phyloP scores from a whole-genome alignment of 2,113 vertebrate genomes.

The Nothoprocta perdicaria region DNA sequence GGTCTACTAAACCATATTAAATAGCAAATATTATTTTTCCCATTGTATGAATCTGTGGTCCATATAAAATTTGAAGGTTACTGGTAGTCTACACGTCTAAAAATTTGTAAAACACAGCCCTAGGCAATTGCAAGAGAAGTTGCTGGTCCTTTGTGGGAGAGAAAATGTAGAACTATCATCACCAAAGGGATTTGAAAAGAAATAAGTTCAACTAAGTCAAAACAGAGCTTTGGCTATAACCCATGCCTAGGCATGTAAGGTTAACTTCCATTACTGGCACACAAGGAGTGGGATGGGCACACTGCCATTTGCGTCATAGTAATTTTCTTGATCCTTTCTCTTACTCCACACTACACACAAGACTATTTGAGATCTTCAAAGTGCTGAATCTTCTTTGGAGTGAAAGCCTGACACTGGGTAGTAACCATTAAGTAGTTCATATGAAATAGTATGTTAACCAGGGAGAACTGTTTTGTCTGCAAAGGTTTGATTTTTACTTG shows the following conservation, averaged over 20 bases:
- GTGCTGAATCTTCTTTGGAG: neutral
- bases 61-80: neutral
- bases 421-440: neutral
- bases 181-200: neutral
- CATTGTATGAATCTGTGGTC: neutral
- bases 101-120: neutral
- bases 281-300: neutral
- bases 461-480: neutral
- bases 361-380: neutral
- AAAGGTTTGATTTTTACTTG: neutral
- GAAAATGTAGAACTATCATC: neutral
- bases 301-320: neutral
- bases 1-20: neutral
- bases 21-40: neutral
- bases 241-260: neutral
- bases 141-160: neutral
- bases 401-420: accelerated
- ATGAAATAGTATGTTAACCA: accelerated
- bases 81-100: neutral
- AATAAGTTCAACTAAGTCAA: neutral
- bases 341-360: neutral
- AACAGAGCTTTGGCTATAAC: neutral
- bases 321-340: neutral
- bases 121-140: neutral
- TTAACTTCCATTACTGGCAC: neutral